Evolutionary conservation across 2,797 vertebrate genomes (phyloP), one percentile per base, ranked within the genome.

Genomic region (Rousettus madagascariensis): DNA sequence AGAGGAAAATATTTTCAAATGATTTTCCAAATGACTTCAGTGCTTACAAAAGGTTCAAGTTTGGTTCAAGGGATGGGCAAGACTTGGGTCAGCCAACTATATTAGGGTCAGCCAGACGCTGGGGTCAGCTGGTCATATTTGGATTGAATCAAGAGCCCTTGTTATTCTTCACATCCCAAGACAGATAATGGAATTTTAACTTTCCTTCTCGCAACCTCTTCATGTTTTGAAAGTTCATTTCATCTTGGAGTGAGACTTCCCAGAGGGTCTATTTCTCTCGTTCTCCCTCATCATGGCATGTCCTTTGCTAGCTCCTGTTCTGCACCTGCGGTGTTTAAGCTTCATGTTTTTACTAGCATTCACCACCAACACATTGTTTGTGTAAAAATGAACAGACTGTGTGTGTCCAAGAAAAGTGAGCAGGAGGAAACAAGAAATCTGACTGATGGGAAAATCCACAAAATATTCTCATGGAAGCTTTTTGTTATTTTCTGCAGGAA

Each of bases 1-100:
- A 96, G 89, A 95, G 36, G 26, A 90, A 96, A 94, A 77, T 91
- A 94, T 49, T 95, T 94, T 97, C 61, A 86, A 89, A 86, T 77
- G 65, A 92, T 93, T 75, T 93, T 90, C 63, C 87, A 83, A 88
- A 96, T 78, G 41, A 95, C 49, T 90, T 94, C 41, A 91, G 71
- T 38, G 10, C 49, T 92, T 80, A 41, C 15, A 90, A 28, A 68
- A 84, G 12, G 92, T 90, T 96, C 96, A 97, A 86, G 49, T 90
- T 82, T 87, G 57, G 91, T 93, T 96, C 93, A 95, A 94, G 94
- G 94, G 95, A 78, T 96, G 86, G 95, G 78, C 78, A 96, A 91
- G 78, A 92, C 75, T 78, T 72, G 82, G 90, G 82, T 94, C 72
- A 91, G 95, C 71, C 95, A 95, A 66, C 75, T 90, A 20, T 38